phyloP scores from a whole-genome alignment of 2,797 vertebrate genomes.

The Helarctos malayanus region DNA sequence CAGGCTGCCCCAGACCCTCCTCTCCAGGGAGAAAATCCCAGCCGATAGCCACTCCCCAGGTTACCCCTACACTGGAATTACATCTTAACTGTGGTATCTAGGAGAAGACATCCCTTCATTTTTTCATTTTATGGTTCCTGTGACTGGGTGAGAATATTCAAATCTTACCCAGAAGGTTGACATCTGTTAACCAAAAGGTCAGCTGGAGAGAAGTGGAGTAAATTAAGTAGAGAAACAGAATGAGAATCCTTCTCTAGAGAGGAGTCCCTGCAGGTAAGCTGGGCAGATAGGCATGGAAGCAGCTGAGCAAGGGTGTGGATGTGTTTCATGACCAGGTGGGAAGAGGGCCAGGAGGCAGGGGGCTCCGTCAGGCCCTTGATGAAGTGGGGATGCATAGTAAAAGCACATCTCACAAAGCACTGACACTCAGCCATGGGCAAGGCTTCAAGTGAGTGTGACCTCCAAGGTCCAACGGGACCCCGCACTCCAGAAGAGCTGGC shows the following conservation, averaged over 20 bases:
- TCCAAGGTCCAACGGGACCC: background rate
- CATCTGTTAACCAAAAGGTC: background rate
- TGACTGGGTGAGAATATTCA: background rate
- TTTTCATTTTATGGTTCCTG: background rate
- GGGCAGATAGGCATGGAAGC: background rate
- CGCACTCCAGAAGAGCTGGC: accelerated
- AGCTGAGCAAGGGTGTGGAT: background rate
- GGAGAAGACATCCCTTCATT: background rate
- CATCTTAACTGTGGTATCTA: background rate
- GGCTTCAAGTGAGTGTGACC: accelerated
- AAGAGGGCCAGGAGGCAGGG: accelerated
- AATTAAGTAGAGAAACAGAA: background rate
- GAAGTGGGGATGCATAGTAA: background rate
- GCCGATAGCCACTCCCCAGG: background rate
- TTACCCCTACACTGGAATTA: background rate
- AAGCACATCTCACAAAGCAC: accelerated
- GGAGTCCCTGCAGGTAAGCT: background rate
- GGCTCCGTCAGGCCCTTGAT: background rate
- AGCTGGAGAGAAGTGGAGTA: background rate
- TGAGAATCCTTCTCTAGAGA: background rate
- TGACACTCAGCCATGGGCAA: background rate
- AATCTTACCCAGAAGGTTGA: background rate
- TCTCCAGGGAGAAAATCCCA: background rate
- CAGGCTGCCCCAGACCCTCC: background rate
- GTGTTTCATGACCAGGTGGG: background rate